phyloP scores from a whole-genome alignment of 1,140 invertebrate genomes.

The Pissodes strobi region DNA sequence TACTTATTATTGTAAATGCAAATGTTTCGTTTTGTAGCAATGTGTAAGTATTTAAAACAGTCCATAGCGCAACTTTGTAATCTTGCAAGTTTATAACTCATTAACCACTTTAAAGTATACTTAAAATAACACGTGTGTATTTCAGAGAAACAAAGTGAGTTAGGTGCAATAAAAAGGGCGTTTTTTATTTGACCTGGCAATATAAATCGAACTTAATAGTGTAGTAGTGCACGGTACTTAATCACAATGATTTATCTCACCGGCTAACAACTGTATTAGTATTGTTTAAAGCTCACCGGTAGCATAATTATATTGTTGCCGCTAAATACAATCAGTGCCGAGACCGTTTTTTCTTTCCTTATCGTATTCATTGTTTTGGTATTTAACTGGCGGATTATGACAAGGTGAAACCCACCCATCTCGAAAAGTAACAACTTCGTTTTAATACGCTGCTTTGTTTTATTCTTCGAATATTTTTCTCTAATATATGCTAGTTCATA shows the following conservation, averaged over 20 bases:
- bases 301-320: slow-evolving; percentile 25
- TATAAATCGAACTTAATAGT: slow-evolving; percentile 23
- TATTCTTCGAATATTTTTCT: too few relatives aligned
- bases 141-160: slow-evolving; percentile 5
- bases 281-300: slow-evolving; percentile 25
- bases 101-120: too few relatives aligned
- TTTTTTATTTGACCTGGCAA: slow-evolving; percentile 11
- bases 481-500: too few relatives aligned
- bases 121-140: slow-evolving; percentile 8
- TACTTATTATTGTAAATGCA: too few relatives aligned
- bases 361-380: not conserved
- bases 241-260: slow-evolving; percentile 28
- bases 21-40: too few relatives aligned
- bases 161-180: slow-evolving; percentile 7
- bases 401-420: not conserved
- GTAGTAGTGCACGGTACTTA: slow-evolving; percentile 27
- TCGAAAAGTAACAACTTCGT: too few relatives aligned
- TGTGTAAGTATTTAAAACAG: too few relatives aligned
- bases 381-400: not conserved
- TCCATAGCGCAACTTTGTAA: too few relatives aligned
- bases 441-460: too few relatives aligned
- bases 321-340: slow-evolving; percentile 7
- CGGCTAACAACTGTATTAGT: slow-evolving; percentile 25
- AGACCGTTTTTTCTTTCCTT: slow-evolving; percentile 11
- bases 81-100: too few relatives aligned